A percentile compares a stretch with the other conserved stretches of the same genome.
Evolutionary conservation across 2,888 invertebrate genomes (phyloP).

Genomic region (Callimorpha dominula): DNA sequence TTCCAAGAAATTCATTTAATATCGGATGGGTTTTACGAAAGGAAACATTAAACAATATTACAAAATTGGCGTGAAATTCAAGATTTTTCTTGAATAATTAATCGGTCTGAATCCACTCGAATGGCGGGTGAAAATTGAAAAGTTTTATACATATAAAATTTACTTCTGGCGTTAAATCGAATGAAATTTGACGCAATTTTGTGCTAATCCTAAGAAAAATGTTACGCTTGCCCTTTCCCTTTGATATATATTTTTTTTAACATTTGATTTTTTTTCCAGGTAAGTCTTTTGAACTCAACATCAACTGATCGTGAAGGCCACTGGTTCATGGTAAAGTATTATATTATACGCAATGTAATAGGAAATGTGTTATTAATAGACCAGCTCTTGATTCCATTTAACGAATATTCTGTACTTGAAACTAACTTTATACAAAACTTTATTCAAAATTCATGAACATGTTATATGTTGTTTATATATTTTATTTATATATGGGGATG

Average conservation of each 20-base stretch:
- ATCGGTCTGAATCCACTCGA: constrained; percentile 39
- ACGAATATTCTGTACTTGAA: not conserved
- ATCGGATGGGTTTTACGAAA: constrained; percentile 28
- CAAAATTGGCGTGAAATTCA: constrained; percentile 35
- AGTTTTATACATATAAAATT: constrained; percentile 38
- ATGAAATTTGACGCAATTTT: constrained; percentile 20
- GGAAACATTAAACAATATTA: constrained; percentile 14
- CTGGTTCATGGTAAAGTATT: constrained; percentile 1
- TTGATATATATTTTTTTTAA: constrained; percentile 27
- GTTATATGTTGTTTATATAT: no score
- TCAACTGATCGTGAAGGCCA: not conserved
- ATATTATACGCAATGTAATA: constrained; percentile 3
- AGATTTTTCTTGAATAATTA: constrained; percentile 54
- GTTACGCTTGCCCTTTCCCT: constrained; percentile 21
- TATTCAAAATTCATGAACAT: not conserved
- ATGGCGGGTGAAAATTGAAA: constrained; percentile 43
- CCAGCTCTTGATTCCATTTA: not conserved
- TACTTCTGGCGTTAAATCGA: constrained; percentile 10
- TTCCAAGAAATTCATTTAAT: constrained; percentile 4
- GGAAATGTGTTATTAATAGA: not conserved
- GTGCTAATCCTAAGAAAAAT: constrained; percentile 21
- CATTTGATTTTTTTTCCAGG: constrained; percentile 42
- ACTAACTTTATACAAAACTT: not conserved
- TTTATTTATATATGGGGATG: no score
- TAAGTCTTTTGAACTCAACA: constrained; percentile 27